Conservation (phyloP, 2,797 vertebrate species). For the Aeoliscus strigatus region DNA sequence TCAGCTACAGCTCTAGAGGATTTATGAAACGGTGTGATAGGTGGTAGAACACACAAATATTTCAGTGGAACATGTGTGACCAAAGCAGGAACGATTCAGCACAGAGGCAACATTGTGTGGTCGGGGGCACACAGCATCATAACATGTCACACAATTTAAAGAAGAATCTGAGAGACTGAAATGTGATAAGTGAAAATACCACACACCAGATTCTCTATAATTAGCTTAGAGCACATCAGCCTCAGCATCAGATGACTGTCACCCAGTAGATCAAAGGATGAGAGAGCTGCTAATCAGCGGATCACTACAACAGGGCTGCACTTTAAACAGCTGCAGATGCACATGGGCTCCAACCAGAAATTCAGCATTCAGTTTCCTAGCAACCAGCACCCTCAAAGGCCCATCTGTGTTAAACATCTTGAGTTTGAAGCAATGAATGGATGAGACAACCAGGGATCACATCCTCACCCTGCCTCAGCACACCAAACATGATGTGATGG, state of each 20-base stretch:
- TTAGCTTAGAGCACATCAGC: slow-evolving; percentile 13
- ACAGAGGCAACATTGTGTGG: slow-evolving; percentile 22
- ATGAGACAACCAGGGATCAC: too few species aligned
- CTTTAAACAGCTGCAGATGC: slow-evolving; percentile 64
- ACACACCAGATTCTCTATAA: slow-evolving; percentile 4
- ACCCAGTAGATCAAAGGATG: slow-evolving; percentile 25
- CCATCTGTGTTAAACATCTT: slow-evolving; percentile 56
- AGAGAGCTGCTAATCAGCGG: slow-evolving; percentile 50
- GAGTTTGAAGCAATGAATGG: slow-evolving; percentile 50
- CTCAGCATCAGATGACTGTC: slow-evolving; percentile 5
- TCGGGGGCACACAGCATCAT: slow-evolving; percentile 2
- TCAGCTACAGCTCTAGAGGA: too few species aligned
- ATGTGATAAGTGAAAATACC: not conserved
- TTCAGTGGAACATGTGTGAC: slow-evolving; percentile 10
- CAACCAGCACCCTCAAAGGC: slow-evolving; percentile 69
- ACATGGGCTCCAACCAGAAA: slow-evolving; percentile 52
- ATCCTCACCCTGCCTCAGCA: not conserved
- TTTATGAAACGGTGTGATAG: too few species aligned
- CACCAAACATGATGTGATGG: not conserved
- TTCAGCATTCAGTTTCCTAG: slow-evolving; percentile 74
- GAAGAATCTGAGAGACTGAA: slow-evolving; percentile 15
- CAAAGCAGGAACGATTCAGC: slow-evolving; percentile 1
- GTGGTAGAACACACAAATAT: too few species aligned
- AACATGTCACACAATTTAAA: too few species aligned
- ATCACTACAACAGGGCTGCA: slow-evolving; percentile 41